Evolutionary conservation across 2,797 vertebrate genomes (phyloP), one percentile per base, ranked within the genome.

Genomic region (Tympanoctomys barrerae): DNA sequence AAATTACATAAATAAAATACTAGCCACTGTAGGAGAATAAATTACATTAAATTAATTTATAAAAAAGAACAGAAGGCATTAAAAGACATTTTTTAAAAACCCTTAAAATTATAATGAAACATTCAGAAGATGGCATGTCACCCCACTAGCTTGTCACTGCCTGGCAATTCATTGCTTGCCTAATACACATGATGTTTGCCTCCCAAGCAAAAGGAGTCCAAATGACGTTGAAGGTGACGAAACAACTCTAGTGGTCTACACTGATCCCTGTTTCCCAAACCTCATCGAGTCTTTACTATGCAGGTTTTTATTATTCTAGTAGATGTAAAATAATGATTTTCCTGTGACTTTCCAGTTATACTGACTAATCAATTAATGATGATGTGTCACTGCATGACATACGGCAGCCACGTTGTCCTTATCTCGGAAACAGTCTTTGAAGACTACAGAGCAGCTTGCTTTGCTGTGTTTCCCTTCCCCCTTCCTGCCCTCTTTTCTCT

Each of bases 1-100:
- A 93, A 87, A 70, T 82, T 68, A 64, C 28, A 18, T 61, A 78
- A 91, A 62, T 80, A 33, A 90, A 91, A 77, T 91, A 82, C 83
- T 5, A 75, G 82, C 10, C 31, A 73, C 62, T 82, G 12, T 39
- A 81, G 80, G 36, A 33, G 0, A 77, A 78, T 71, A 21, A 16
- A 9, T 57, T 61, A 78, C 87, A 59, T 73, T 71, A 78, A 81
- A 42, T 78, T 8, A 46, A 57, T 79, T 92, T 31, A 75, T 33
- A 83, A 64, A 7, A 11, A 91, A 75, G 82, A 42, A 36, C 19
- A 1, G 52, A 94, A 86, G 42, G 42, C 84, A 85, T 71, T 90
- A 59, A 93, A 85, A 81, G 21, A 59, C 1, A 7, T 88, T 49
- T 33, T 14, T 39, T 33, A 7, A 66, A 87, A 96, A 88, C 52